Evolutionary conservation across 2,113 vertebrate species (phyloP).

Genomic region (Pygoscelis adeliae): DNA sequence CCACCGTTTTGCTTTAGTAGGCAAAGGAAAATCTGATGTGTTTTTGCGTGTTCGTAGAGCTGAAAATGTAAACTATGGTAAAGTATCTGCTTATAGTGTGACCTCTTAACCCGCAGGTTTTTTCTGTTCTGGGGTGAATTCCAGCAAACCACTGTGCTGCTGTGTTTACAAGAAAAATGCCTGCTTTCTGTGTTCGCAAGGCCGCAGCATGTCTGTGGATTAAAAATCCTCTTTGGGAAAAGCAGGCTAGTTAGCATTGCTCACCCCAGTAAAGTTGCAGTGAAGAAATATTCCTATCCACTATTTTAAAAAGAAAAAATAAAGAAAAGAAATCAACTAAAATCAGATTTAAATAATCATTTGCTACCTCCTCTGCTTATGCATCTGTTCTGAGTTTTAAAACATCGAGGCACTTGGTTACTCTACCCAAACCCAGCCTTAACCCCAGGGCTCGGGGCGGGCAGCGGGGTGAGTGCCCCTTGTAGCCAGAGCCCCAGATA

Average conservation of each 20-base stretch:
- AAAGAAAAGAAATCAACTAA: background rate
- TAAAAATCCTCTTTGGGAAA: background rate
- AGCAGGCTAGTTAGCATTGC: background rate
- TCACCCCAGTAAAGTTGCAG: background rate
- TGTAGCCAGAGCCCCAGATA: background rate
- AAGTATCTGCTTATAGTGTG: background rate
- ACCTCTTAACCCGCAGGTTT: background rate
- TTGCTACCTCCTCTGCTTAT: background rate
- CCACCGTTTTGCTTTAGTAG: background rate
- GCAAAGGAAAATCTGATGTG: background rate
- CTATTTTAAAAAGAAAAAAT: background rate
- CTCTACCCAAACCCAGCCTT: background rate
- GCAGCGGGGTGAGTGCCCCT: background rate
- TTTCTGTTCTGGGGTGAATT: constrained; percentile 12
- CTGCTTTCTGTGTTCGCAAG: background rate
- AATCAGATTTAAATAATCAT: background rate
- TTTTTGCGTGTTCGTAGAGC: background rate
- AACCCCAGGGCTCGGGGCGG: background rate
- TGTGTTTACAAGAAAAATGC: constrained; percentile 25
- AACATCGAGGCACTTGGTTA: background rate
- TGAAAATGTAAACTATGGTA: background rate
- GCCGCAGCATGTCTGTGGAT: background rate
- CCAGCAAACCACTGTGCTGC: background rate
- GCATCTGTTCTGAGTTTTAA: background rate
- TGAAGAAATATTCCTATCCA: background rate